Conservation (phyloP, 2,113 vertebrate genomes). For the Alectura lathami region DNA sequence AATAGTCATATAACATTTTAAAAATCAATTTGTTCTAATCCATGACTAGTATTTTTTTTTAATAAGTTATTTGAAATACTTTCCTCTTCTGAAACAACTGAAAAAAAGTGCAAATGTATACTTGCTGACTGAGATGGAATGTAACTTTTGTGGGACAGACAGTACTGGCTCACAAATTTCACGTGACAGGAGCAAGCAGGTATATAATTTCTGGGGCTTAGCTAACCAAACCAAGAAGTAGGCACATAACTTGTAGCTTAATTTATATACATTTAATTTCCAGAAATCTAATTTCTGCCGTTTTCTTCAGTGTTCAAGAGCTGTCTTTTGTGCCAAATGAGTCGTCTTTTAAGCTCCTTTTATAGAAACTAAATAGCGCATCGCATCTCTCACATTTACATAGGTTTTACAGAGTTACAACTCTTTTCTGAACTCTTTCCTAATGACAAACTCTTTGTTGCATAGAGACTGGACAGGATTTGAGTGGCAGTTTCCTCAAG, state of each 20-base stretch:
- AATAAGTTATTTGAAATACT: neutral
- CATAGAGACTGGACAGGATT: neutral
- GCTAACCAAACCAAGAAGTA: neutral
- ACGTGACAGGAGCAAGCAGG: neutral
- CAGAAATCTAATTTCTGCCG: neutral
- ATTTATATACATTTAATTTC: neutral
- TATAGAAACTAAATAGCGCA: neutral
- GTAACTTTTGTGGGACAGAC: neutral
- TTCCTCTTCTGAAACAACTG: neutral
- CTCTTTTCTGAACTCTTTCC: neutral
- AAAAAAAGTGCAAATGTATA: neutral
- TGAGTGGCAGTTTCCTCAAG: neutral
- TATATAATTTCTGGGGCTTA: neutral
- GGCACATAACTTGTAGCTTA: neutral
- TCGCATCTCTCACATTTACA: neutral
- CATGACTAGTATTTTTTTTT: neutral
- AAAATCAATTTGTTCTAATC: neutral
- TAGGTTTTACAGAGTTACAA: neutral
- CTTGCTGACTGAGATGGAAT: neutral
- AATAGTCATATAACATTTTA: neutral
- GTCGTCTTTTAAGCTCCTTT: neutral
- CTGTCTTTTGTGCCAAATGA: neutral
- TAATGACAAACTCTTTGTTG: neutral
- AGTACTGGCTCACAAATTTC: neutral
- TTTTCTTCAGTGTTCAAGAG: neutral